Percentiles rank a stretch among this genome's conserved stretches.
Evolutionary conservation across 2,888 invertebrate species (phyloP).

Genomic region (Dermolepida albohirtum): DNA sequence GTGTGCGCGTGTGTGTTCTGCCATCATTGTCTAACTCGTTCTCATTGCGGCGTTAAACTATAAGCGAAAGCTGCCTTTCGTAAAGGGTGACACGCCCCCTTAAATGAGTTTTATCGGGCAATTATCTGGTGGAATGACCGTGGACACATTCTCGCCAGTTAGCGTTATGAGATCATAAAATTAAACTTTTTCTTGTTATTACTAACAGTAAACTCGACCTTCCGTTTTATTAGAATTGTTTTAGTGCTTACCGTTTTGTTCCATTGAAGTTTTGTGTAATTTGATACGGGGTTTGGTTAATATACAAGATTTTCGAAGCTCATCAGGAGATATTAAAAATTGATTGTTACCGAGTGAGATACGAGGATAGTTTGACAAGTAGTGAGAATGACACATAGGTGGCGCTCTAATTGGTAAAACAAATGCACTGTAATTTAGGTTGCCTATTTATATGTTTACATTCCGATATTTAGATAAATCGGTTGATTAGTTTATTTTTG

Average conservation of each 20-base stretch:
- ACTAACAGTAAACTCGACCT: slow-evolving; percentile 6
- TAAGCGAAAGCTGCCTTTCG: neutral
- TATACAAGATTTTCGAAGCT: no score
- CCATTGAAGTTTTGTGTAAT: no score
- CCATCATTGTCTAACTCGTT: neutral
- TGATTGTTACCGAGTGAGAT: no score
- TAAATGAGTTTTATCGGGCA: slow-evolving; percentile 37
- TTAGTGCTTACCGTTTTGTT: neutral
- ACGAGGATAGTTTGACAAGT: no score
- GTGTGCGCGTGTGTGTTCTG: neutral
- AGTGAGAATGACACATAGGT: no score
- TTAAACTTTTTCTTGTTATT: slow-evolving; percentile 28
- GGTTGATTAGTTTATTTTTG: no score
- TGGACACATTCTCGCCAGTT: slow-evolving; percentile 29
- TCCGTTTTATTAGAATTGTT: slow-evolving; percentile 21
- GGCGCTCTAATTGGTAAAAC: no score
- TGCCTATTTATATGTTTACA: no score
- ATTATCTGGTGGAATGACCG: slow-evolving; percentile 26
- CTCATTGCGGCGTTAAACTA: neutral
- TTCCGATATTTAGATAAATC: no score
- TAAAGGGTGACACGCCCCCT: slow-evolving; percentile 1
- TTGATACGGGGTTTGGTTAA: no score
- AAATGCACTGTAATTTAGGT: no score
- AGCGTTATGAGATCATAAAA: slow-evolving; percentile 22
- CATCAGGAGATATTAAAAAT: no score